Evolutionary conservation across 2,888 invertebrate species (phyloP).

Genomic region (Iphiclides podalirius): DNA sequence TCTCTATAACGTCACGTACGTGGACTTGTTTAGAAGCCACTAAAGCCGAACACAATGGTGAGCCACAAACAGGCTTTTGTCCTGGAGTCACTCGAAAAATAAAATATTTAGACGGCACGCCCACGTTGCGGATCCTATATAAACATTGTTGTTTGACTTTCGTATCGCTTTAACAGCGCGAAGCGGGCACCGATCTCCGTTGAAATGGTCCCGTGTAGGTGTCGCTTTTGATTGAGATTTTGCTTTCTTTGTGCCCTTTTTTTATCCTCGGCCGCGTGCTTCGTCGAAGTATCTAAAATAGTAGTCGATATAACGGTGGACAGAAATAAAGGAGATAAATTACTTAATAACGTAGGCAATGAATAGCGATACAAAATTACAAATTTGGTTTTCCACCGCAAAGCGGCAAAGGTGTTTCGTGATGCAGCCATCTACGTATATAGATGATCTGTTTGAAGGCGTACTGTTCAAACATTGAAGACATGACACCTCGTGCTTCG

Average conservation of each 20-base stretch:
- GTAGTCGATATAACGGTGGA: no score
- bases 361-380: background rate
- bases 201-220: constrained; percentile 18
- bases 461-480: constrained; percentile 42
- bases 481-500: constrained; percentile 51
- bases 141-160: constrained; percentile 36
- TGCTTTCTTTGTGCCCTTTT: background rate
- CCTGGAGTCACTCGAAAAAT: constrained; percentile 47
- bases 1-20: constrained; percentile 34
- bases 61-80: constrained; percentile 58
- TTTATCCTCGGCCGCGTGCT: constrained; percentile 15
- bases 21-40: constrained; percentile 56
- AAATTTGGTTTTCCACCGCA: no score
- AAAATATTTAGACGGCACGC: constrained; percentile 56
- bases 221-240: constrained; percentile 3
- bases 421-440: no score
- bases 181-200: constrained; percentile 9
- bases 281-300: background rate
- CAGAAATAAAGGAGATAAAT: no score
- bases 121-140: constrained; percentile 40
- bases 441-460: no score
- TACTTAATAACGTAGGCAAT: no score
- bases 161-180: constrained; percentile 24
- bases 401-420: no score
- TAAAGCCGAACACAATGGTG: constrained; percentile 54